phyloP scores from a whole-genome alignment of 2,888 invertebrate genomes.

The Pycnomerus fuliginosus region DNA sequence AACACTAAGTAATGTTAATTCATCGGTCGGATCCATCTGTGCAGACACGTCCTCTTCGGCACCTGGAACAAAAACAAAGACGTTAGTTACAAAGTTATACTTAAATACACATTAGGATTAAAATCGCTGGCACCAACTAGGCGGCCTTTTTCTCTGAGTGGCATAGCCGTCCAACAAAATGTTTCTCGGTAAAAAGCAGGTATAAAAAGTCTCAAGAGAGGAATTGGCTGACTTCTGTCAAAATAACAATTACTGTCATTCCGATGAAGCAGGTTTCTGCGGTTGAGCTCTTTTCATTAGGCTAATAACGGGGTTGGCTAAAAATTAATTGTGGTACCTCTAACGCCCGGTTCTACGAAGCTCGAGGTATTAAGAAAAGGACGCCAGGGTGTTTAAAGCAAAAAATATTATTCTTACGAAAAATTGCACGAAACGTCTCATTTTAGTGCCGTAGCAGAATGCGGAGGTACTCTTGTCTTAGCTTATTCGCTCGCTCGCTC shows the following conservation, averaged over 20 bases:
- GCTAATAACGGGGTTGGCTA: conserved; percentile 41
- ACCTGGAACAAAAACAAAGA: conserved; percentile 36
- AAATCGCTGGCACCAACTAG: conserved; percentile 33
- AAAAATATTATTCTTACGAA: too few species aligned
- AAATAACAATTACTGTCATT: conserved; percentile 48
- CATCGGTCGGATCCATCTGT: conserved; percentile 19
- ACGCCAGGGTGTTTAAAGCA: too few species aligned
- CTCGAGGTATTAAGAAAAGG: too few species aligned
- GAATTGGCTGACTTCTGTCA: conserved; percentile 31
- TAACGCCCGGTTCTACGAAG: too few species aligned
- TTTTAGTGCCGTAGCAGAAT: too few species aligned
- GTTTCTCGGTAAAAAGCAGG: background rate
- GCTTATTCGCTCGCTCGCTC: too few species aligned
- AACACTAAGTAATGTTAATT: conserved; percentile 29
- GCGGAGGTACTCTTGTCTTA: too few species aligned
- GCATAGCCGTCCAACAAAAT: conserved; percentile 21
- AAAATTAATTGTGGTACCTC: too few species aligned
- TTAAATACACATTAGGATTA: conserved; percentile 43
- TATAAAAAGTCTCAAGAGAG: conserved; percentile 3
- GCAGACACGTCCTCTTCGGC: conserved; percentile 9
- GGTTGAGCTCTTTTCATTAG: conserved; percentile 47
- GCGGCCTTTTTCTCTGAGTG: conserved; percentile 25
- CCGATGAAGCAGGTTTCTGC: conserved; percentile 38
- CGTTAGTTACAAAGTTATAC: conserved; percentile 35
- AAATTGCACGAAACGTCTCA: too few species aligned